Percentiles rank a stretch among this genome's conserved stretches.
phyloP scores from a whole-genome alignment of 2,797 vertebrate species.

The Myioborus melanocephalus region DNA sequence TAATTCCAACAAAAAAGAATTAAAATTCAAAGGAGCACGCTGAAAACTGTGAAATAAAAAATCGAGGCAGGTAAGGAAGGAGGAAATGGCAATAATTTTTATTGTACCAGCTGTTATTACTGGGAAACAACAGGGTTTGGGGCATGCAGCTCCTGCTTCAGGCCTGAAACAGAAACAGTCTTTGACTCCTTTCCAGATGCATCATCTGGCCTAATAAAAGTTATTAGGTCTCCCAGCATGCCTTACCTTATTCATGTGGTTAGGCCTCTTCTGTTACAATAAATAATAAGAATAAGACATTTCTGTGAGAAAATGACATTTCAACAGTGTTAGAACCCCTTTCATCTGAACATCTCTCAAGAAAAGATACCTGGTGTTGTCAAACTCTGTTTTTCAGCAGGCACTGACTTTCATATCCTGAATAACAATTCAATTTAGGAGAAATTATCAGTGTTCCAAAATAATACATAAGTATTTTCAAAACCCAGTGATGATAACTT shows the following conservation, averaged over 20 bases:
- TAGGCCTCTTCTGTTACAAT: background rate
- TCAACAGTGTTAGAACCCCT: background rate
- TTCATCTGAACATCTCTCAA: background rate
- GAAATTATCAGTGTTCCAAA: background rate
- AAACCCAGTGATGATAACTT: background rate
- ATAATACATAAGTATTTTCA: background rate
- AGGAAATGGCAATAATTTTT: background rate
- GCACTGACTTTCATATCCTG: background rate
- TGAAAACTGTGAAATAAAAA: background rate
- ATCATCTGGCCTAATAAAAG: conserved; percentile 23
- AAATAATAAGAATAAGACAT: background rate
- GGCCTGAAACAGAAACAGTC: background rate
- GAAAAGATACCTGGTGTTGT: background rate
- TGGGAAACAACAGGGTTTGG: background rate
- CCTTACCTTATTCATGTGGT: background rate
- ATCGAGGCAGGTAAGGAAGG: background rate
- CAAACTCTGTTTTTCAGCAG: background rate
- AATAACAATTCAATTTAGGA: background rate
- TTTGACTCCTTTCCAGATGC: conserved; percentile 14
- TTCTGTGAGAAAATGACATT: conserved; percentile 9
- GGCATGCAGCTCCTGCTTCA: background rate
- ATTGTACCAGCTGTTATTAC: background rate
- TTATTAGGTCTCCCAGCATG: background rate
- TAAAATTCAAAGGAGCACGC: background rate
- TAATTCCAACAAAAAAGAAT: background rate